A percentile compares a stretch with the other conserved stretches of the same genome.
Evolutionary conservation across 2,888 invertebrate species (phyloP).

Genomic region (Protodeltote pygarga): DNA sequence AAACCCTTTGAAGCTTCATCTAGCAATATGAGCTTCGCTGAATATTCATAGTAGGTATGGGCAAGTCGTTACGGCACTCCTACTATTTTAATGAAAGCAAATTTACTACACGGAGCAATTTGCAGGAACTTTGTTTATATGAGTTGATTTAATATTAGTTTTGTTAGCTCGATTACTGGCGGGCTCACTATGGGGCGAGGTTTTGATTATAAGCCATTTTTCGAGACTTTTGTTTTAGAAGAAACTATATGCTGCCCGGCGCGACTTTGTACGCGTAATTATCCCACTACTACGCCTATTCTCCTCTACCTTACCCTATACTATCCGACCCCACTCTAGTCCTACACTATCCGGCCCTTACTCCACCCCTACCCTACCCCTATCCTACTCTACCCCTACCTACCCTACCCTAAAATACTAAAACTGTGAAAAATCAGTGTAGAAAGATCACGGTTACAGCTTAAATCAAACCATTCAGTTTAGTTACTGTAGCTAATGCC

Average conservation of each 20-base stretch:
- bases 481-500: conserved; percentile 22
- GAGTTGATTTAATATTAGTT: conserved; percentile 42
- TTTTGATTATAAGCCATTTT: no score
- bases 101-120: conserved; percentile 53
- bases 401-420: no score
- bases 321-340: no score
- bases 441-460: conserved; percentile 13
- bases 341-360: no score
- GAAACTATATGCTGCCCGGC: no score
- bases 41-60: conserved; percentile 71
- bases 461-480: conserved; percentile 30
- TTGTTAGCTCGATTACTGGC: conserved; percentile 16
- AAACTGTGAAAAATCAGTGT: background rate
- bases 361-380: no score
- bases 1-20: conserved; percentile 70
- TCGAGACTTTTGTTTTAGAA: no score
- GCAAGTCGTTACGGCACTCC: conserved; percentile 66
- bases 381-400: no score
- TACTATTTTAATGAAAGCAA: conserved; percentile 64
- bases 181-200: no score
- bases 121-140: conserved; percentile 37
- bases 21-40: conserved; percentile 61
- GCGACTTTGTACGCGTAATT: no score
- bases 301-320: no score
- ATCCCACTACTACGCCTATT: no score